These are phyloP conservation scores for Cotesia vestalis DNA, from an alignment of 1,140 invertebrate genomes.

Conservation along the genomic window DNA sequence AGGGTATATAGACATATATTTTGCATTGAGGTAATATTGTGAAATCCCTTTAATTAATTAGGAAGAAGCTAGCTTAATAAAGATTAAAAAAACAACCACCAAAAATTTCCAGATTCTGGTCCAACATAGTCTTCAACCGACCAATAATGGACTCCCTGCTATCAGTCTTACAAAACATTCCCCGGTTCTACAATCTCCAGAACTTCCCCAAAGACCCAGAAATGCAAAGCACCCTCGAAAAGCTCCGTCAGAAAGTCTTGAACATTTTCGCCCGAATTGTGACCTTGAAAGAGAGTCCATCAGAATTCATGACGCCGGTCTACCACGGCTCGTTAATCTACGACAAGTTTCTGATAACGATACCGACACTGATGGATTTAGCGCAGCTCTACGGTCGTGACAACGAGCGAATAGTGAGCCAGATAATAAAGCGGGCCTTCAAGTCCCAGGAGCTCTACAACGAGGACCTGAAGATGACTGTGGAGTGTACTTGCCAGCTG, in stretches of 20 bases:
- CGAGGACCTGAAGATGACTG: constrained; percentile 71
- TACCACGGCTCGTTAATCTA: constrained; percentile 78
- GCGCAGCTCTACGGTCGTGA: constrained; percentile 77
- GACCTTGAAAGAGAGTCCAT: constrained; percentile 77
- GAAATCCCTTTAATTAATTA: too few species aligned
- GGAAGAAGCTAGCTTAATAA: too few species aligned
- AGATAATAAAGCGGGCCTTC: constrained; percentile 75
- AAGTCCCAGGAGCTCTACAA: constrained; percentile 75
- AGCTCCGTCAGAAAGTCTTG: constrained; percentile 73
- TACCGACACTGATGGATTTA: constrained; percentile 83
- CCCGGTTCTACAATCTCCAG: constrained; percentile 73
- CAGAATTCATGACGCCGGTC: constrained; percentile 71
- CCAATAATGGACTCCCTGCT: constrained; percentile 73
- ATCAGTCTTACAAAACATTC: constrained; percentile 78
- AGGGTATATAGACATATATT: too few species aligned
- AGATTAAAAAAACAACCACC: too few species aligned
- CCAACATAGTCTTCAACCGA: constrained; percentile 76
- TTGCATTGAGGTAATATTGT: too few species aligned
- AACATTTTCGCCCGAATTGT: constrained; percentile 76
- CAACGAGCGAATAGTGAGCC: constrained; percentile 70
- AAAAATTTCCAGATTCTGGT: constrained; percentile 80
- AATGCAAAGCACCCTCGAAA: constrained; percentile 62
- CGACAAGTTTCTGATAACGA: constrained; percentile 81
- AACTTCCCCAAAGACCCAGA: constrained; percentile 61
- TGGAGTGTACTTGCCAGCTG: constrained; percentile 64